Percentiles rank a stretch among this genome's conserved stretches.
These are phyloP conservation scores for Cyclargus thomasi DNA, from an alignment of 1,140 invertebrate genomes.

Conservation along the genomic window DNA sequence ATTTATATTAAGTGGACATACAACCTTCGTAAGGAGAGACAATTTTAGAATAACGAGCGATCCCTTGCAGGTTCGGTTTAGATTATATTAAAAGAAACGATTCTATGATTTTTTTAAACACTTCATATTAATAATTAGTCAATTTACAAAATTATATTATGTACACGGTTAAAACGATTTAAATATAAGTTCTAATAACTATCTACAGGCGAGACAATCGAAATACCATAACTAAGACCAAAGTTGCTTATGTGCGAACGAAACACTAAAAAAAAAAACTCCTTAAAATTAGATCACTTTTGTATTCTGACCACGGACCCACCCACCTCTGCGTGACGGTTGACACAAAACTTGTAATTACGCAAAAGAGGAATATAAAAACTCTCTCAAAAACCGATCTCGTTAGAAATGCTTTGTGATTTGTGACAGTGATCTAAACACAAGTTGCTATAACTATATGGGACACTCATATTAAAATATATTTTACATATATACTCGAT, in stretches of 20 bases:
- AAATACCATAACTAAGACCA: constrained; percentile 20
- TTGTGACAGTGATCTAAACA: constrained; percentile 71
- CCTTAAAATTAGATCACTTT: constrained; percentile 18
- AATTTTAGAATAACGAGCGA: constrained; percentile 44
- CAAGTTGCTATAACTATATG: constrained; percentile 57
- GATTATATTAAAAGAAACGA: constrained; percentile 33
- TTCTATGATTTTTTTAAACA: constrained; percentile 38
- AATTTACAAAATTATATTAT: constrained; percentile 45
- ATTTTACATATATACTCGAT: constrained; percentile 73
- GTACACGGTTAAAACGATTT: constrained; percentile 31
- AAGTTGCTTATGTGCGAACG: constrained; percentile 19
- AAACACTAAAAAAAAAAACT: constrained; percentile 25
- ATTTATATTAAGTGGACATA: constrained; percentile 64
- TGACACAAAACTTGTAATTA: constrained; percentile 57
- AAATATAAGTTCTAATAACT: constrained; percentile 20
- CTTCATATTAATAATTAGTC: constrained; percentile 33
- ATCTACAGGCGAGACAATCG: constrained; percentile 19
- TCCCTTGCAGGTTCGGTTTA: constrained; percentile 39
- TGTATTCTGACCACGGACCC: constrained; percentile 34
- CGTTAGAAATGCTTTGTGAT: constrained; percentile 68
- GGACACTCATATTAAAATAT: constrained; percentile 69
- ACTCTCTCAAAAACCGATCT: constrained; percentile 52
- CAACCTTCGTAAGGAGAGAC: constrained; percentile 69
- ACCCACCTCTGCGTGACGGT: constrained; percentile 58
- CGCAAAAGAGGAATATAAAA: constrained; percentile 50